A percentile compares a stretch with the other conserved stretches of the same genome.
These are phyloP conservation scores for Epinotia bilunana DNA, from an alignment of 2,888 invertebrate species.

Conservation along the genomic window DNA sequence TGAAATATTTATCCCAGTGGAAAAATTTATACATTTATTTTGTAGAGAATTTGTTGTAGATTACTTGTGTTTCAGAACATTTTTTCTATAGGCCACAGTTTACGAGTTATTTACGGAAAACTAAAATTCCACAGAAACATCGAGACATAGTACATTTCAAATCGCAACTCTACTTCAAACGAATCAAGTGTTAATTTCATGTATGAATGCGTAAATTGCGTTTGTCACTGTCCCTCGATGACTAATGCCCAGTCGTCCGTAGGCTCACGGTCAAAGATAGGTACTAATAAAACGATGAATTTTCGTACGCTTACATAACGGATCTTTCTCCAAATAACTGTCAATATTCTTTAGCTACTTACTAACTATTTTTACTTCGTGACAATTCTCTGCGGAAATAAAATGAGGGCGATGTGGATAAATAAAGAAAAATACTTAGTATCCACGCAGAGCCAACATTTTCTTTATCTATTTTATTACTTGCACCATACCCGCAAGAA, in stretches of 20 bases:
- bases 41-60: too few relatives aligned
- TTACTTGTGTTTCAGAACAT: too few relatives aligned
- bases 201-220: neutral
- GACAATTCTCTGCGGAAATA: conserved; percentile 6
- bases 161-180: neutral
- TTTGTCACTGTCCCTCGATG: neutral
- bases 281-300: conserved; percentile 18
- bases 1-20: too few relatives aligned
- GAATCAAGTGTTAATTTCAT: conserved; percentile 6
- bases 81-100: too few relatives aligned
- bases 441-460: conserved; percentile 2
- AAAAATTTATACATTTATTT: too few relatives aligned
- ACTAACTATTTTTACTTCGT: neutral
- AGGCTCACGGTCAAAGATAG: conserved; percentile 21
- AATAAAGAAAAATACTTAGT: neutral
- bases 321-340: neutral
- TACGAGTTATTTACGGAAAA: too few relatives aligned
- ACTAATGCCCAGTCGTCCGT: conserved; percentile 1
- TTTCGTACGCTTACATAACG: neutral
- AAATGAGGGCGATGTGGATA: conserved; percentile 7
- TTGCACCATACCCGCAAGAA: too few relatives aligned
- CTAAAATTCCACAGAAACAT: conserved; percentile 21
- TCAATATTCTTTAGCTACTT: conserved; percentile 15
- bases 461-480: too few relatives aligned
- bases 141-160: neutral